Conservation (phyloP, 2,797 vertebrate species). For the Ctenochaetus hawaiiensis region DNA sequence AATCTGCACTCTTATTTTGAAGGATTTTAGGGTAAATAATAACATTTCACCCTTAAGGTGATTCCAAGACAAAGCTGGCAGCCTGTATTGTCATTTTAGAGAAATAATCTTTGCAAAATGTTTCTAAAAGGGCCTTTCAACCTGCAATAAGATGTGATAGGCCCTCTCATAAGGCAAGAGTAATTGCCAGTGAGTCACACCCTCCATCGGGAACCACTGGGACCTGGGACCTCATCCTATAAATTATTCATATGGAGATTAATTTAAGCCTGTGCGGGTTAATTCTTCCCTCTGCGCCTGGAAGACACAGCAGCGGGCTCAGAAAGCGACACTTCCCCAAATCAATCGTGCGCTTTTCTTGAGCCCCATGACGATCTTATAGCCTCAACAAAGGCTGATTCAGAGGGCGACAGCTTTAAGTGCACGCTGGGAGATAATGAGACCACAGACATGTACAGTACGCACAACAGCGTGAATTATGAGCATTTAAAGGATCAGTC, state of each 20-base stretch:
- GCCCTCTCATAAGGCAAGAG: conserved; percentile 35
- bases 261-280: conserved; percentile 69
- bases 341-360: conserved; percentile 59
- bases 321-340: conserved; percentile 49
- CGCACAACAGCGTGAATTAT: conserved; percentile 57
- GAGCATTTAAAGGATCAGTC: conserved; percentile 55
- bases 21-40: conserved; percentile 6
- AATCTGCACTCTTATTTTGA: conserved; percentile 7
- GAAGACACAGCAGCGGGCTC: conserved; percentile 43
- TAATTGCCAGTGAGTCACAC: conserved; percentile 24
- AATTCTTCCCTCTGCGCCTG: conserved; percentile 53
- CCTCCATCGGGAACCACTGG: conserved; percentile 40
- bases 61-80: neutral
- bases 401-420: conserved; percentile 22
- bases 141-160: conserved; percentile 34
- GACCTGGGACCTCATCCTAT: conserved; percentile 81
- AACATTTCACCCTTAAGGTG: neutral
- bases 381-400: conserved; percentile 43
- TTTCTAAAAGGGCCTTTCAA: neutral
- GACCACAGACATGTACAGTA: conserved; percentile 60
- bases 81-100: neutral
- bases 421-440: conserved; percentile 49
- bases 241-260: conserved; percentile 89
- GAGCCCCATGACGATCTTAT: conserved; percentile 10
- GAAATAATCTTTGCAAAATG: neutral